Evolutionary conservation across 2,888 invertebrate species (phyloP).

Genomic region (Syrphus vitripennis): DNA sequence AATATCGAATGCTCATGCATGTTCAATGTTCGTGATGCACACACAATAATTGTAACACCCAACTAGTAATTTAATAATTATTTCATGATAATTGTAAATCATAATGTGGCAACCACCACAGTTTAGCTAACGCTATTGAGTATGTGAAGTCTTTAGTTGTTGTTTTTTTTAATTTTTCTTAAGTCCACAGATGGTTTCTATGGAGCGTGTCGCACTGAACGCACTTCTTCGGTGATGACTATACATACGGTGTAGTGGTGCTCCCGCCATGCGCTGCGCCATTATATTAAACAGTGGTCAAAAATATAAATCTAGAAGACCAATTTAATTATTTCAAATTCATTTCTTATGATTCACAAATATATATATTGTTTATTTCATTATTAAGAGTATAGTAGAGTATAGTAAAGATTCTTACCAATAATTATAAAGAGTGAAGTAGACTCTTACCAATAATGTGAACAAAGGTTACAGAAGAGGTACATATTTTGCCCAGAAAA

Average conservation of each 20-base stretch:
- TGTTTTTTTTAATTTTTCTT: neutral
- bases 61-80: slow-evolving; percentile 54
- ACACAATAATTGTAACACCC: slow-evolving; percentile 64
- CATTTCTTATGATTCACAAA: too few relatives aligned
- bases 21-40: slow-evolving; percentile 4
- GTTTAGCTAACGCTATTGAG: slow-evolving; percentile 14
- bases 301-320: neutral
- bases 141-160: slow-evolving; percentile 38
- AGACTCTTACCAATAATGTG: too few relatives aligned
- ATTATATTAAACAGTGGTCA: neutral
- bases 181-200: slow-evolving; percentile 14
- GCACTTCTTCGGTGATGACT: slow-evolving; percentile 22
- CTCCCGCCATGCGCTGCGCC: too few relatives aligned
- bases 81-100: slow-evolving; percentile 64
- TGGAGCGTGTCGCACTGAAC: slow-evolving; percentile 20
- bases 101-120: slow-evolving; percentile 49
- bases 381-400: too few relatives aligned
- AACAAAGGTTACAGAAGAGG: too few relatives aligned
- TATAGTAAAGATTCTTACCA: too few relatives aligned
- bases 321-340: too few relatives aligned
- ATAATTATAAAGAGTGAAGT: too few relatives aligned
- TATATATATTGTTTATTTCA: too few relatives aligned
- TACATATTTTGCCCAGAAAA: too few relatives aligned
- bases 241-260: too few relatives aligned
- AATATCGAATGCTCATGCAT: neutral